These are phyloP conservation scores for Elmis aenea DNA, from an alignment of 2,888 invertebrate genomes.

Conservation along the genomic window DNA sequence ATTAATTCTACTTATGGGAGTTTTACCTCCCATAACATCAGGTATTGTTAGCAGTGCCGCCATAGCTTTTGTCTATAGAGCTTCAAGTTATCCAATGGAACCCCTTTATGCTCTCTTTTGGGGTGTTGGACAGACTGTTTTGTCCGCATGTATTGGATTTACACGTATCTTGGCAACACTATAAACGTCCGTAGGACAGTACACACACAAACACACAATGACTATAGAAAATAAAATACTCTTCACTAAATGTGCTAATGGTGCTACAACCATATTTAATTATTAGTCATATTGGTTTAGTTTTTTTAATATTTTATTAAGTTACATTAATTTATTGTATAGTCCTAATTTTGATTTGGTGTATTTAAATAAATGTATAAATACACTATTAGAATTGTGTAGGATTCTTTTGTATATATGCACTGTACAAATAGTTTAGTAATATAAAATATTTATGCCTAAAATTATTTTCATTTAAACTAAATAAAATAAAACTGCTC, in stretches of 20 bases:
- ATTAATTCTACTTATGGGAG: conserved; percentile 82
- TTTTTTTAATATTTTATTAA: not conserved
- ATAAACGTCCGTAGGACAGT: conserved; percentile 46
- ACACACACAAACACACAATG: not conserved
- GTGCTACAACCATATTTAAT: conserved; percentile 39
- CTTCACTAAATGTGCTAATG: conserved; percentile 42
- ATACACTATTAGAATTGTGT: conserved; percentile 29
- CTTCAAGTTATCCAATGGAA: conserved; percentile 83
- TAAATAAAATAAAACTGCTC: no score
- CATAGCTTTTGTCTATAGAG: conserved; percentile 89
- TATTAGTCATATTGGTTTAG: conserved; percentile 4
- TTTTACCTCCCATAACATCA: conserved; percentile 81
- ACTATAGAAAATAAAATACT: no score
- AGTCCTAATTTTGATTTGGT: no score
- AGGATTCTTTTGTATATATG: conserved; percentile 40
- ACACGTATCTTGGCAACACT: conserved; percentile 89
- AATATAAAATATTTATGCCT: conserved; percentile 15
- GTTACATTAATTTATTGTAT: no score
- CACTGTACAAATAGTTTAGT: conserved; percentile 30
- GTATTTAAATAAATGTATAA: conserved; percentile 28
- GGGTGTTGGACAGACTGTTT: conserved; percentile 90
- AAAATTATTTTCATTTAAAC: no score
- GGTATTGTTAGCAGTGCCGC: conserved; percentile 88
- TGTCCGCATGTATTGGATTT: conserved; percentile 86
- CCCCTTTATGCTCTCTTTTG: conserved; percentile 89